Conservation (phyloP, 2,888 invertebrate genomes). For the Xylocampa areola region DNA sequence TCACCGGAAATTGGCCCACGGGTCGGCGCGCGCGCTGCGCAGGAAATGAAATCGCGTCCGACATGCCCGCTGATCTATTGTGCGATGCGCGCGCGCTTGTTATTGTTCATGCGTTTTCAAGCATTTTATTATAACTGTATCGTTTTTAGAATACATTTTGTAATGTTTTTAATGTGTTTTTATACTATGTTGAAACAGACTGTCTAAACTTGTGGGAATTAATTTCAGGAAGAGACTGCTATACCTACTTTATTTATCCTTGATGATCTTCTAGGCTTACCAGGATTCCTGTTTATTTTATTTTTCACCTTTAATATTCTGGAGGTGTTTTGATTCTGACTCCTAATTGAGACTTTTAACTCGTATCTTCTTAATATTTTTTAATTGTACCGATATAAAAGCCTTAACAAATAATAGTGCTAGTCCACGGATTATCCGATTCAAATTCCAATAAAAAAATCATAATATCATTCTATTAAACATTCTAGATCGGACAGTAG, state of each 20-base stretch:
- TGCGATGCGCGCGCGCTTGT: slow-evolving; percentile 66
- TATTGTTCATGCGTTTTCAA: slow-evolving; percentile 53
- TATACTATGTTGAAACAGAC: not conserved
- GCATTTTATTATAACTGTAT: slow-evolving; percentile 40
- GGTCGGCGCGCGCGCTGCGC: slow-evolving; percentile 81
- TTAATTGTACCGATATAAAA: no score
- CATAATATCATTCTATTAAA: not conserved
- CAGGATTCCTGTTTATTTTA: no score
- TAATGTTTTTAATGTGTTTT: not conserved
- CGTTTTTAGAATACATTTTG: slow-evolving; percentile 7
- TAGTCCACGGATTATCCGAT: no score
- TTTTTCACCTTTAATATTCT: no score
- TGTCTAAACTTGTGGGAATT: not conserved
- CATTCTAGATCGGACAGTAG: slow-evolving; percentile 36
- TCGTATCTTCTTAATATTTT: no score
- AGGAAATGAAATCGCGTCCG: slow-evolving; percentile 88
- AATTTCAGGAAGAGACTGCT: not conserved
- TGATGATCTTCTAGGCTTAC: no score
- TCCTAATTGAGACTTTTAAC: no score
- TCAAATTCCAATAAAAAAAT: not conserved
- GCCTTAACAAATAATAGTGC: no score
- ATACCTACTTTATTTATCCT: not conserved
- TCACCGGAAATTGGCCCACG: slow-evolving; percentile 83
- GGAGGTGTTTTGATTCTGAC: no score
- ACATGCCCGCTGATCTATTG: slow-evolving; percentile 82